phyloP scores from a whole-genome alignment of 1,140 invertebrate species.

The Drosophila oshimai region DNA sequence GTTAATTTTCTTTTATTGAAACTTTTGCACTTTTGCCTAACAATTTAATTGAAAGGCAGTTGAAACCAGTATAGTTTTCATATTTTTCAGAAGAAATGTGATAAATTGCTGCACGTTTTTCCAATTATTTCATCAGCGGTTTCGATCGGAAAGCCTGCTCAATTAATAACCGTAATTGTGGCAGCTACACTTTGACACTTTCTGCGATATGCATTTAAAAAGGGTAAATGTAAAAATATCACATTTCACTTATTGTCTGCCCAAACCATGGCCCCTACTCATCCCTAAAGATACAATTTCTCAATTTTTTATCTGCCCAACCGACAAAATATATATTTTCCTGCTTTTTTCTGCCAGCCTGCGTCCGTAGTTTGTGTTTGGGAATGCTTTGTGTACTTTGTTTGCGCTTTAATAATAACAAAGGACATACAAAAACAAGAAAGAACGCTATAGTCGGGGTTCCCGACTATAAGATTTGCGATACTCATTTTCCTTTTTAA shows the following conservation, averaged over 20 bases:
- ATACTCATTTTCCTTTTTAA: too few relatives aligned
- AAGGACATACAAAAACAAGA: conserved; percentile 8
- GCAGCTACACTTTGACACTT: conserved; percentile 24
- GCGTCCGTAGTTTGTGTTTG: conserved; percentile 19
- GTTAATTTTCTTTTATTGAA: conserved; percentile 3
- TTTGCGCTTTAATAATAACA: conserved; percentile 39
- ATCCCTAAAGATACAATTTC: not conserved
- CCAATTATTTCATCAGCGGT: conserved; percentile 33
- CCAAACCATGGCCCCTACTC: conserved; percentile 1
- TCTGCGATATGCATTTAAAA: not conserved
- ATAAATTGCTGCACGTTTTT: not conserved
- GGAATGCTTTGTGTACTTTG: conserved; percentile 34
- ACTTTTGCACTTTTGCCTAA: not conserved
- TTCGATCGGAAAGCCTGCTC: not conserved
- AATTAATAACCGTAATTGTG: conserved; percentile 20
- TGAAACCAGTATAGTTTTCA: not conserved
- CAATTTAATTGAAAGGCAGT: not conserved
- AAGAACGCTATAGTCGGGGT: too few relatives aligned
- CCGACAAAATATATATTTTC: conserved; percentile 6
- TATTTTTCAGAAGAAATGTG: not conserved
- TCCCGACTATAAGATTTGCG: too few relatives aligned
- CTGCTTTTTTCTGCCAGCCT: conserved; percentile 6
- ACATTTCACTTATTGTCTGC: not conserved
- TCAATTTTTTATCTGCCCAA: not conserved
- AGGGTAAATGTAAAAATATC: conserved; percentile 4